Base-by-base conservation (phyloP, 2,888 invertebrate genomes). In the Apodemia zela region DNA sequence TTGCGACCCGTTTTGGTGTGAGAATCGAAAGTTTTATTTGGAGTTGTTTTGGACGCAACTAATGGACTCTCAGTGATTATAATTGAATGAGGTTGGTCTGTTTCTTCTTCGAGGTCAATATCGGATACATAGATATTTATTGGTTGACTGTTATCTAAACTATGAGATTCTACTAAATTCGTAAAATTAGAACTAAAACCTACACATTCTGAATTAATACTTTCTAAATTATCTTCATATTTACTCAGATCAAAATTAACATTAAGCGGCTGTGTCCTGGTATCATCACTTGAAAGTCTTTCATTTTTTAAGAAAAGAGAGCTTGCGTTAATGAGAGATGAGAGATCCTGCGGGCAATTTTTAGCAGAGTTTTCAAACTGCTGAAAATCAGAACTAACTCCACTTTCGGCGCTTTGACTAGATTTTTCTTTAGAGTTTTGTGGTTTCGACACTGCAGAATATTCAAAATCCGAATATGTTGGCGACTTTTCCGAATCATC, bases 1-100 rank as follows among this genome's bases (percentile, higher is more conserved):
- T 69, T 60, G 35, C 69, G 65, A 66, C 72, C 69, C 5, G 65
- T 63, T 62, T 79, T 77, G 4, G 67, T 66, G 49, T 81, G 78
- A 15, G 81, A 75, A 66, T 86, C 84, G 59, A 72, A 78, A 8
- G 80, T 79, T 59, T 69, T 74, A 65, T 77, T 82, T 0, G 80
- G 76, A 69, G 72, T 83, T 18, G 79, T 75, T 70, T 77, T 83
- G 58, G 75, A 72, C 11, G 76, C 68, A 64, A 80, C 76, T 71
- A 83, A 75, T 42, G 81, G 79, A 47, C 80, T 78, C 73, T 89
- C 88, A 4, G 90, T 89, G 60, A 90, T 82, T 8, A 90, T 89
- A 18, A 90, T 88, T 45, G 90, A 90, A 71, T 90, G 90, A 18
- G 90, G 90, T 68, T 89, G 90, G 60, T 90, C 89, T 25, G 79